A percentile compares a stretch with the other conserved stretches of the same genome.
phyloP scores from a whole-genome alignment of 35 echinoderm and acorn worm genomes.

The Acanthaster planci region DNA sequence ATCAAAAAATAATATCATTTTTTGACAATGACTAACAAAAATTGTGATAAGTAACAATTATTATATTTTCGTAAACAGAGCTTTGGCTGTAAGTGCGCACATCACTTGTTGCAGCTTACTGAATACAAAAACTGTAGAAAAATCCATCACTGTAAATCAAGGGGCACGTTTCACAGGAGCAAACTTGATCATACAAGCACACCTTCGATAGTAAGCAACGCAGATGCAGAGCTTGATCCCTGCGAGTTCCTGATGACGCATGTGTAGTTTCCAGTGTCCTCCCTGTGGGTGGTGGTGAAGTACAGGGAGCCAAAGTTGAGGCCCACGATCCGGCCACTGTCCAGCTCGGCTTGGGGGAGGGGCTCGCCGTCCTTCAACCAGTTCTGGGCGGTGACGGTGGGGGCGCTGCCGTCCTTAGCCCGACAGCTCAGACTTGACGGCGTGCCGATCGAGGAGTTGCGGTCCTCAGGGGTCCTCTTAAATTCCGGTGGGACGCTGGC shows the following conservation, averaged over 20 bases:
- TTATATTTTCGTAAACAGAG: too few relatives aligned
- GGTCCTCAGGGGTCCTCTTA: constrained; percentile 37
- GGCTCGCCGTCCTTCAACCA: constrained; percentile 81
- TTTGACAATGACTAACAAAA: too few relatives aligned
- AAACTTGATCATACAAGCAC: neutral
- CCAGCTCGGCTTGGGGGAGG: constrained; percentile 49
- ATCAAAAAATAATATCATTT: too few relatives aligned
- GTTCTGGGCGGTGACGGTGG: constrained; percentile 59
- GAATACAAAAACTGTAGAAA: neutral
- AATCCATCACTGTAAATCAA: neutral
- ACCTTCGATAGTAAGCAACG: constrained; percentile 71
- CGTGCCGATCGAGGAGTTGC: constrained; percentile 42
- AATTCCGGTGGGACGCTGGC: constrained; percentile 62
- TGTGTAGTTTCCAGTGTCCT: constrained; percentile 78
- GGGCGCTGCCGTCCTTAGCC: constrained; percentile 53
- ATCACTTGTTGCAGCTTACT: too few relatives aligned
- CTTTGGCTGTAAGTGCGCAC: too few relatives aligned
- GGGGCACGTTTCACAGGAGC: neutral
- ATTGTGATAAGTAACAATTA: too few relatives aligned
- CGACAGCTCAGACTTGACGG: constrained; percentile 43
- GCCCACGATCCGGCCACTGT: constrained; percentile 50
- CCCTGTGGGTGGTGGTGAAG: constrained; percentile 45
- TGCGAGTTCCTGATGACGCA: constrained; percentile 76
- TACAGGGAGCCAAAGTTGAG: constrained; percentile 57
- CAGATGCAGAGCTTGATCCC: constrained; percentile 38